These are phyloP conservation scores for Minunthozetes semirufus DNA, from an alignment of 2,888 invertebrate genomes.

Conservation along the genomic window DNA sequence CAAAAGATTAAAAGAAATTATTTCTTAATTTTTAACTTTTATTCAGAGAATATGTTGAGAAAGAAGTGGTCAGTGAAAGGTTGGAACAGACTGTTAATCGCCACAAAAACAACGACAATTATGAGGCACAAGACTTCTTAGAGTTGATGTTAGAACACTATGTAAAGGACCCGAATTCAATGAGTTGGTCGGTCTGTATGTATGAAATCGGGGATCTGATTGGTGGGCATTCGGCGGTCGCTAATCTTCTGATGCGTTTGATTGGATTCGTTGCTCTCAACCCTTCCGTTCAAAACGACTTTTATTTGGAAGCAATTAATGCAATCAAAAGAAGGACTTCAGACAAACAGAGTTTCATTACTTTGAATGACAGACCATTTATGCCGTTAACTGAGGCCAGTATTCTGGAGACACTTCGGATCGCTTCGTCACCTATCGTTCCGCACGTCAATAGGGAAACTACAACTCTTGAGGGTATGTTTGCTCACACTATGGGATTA, in stretches of 20 bases:
- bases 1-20: too few relatives aligned
- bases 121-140: conserved; percentile 34
- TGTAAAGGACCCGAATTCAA: conserved; percentile 21
- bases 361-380: conserved; percentile 57
- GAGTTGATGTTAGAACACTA: conserved; percentile 39
- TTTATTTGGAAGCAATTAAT: conserved; percentile 59
- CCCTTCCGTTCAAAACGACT: conserved; percentile 57
- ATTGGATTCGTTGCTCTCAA: conserved; percentile 57
- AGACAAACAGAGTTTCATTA: conserved; percentile 46
- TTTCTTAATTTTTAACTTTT: not conserved
- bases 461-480: conserved; percentile 60
- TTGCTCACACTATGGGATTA: not conserved
- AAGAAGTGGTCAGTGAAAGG: conserved; percentile 33
- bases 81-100: not conserved
- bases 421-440: conserved; percentile 77
- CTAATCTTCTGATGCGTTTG: conserved; percentile 68
- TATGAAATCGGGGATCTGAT: conserved; percentile 59
- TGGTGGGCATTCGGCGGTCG: conserved; percentile 79
- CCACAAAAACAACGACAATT: not conserved
- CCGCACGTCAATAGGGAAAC: conserved; percentile 78
- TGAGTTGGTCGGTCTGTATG: conserved; percentile 37
- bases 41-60: conserved; percentile 31
- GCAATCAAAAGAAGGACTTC: conserved; percentile 46
- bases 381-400: conserved; percentile 76
- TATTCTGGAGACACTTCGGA: conserved; percentile 68